Evolutionary conservation across 2,888 invertebrate species (phyloP).

Genomic region (Aplocera efformata): DNA sequence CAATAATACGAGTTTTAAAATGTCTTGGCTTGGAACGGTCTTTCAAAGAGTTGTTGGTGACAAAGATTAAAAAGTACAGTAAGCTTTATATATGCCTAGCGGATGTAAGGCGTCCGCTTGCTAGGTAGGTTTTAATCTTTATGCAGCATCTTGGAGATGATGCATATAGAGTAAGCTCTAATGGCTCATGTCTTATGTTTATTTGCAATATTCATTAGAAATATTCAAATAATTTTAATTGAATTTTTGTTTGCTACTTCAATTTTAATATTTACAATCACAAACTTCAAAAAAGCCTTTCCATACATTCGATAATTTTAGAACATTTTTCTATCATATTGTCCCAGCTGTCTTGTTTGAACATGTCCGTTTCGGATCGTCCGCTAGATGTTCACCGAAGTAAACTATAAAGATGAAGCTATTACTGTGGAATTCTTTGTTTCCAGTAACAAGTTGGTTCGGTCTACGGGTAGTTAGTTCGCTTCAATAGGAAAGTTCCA

Average conservation of each 20-base stretch:
- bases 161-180: too few species aligned
- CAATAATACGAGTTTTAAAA: slow-evolving; percentile 18
- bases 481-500: slow-evolving; percentile 29
- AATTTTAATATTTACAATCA: too few species aligned
- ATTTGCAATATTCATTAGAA: too few species aligned
- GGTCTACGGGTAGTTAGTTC: slow-evolving; percentile 26
- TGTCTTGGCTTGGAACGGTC: slow-evolving; percentile 24
- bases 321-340: too few species aligned
- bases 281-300: too few species aligned
- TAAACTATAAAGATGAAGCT: slow-evolving; percentile 15
- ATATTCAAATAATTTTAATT: too few species aligned
- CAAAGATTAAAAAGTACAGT: slow-evolving; percentile 27
- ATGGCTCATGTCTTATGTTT: too few species aligned
- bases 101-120: background rate
- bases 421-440: slow-evolving; percentile 26
- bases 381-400: background rate
- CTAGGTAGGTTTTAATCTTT: too few species aligned
- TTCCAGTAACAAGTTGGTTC: slow-evolving; percentile 25
- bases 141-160: too few species aligned
- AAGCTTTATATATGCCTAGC: background rate
- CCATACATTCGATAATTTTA: too few species aligned
- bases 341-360: too few species aligned
- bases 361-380: background rate
- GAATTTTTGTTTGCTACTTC: too few species aligned
- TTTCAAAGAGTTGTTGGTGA: slow-evolving; percentile 29